Evolutionary conservation across 2,888 invertebrate species (phyloP), one percentile per base, ranked within the genome.

Genomic region (Sarcophaga subvicina): DNA sequence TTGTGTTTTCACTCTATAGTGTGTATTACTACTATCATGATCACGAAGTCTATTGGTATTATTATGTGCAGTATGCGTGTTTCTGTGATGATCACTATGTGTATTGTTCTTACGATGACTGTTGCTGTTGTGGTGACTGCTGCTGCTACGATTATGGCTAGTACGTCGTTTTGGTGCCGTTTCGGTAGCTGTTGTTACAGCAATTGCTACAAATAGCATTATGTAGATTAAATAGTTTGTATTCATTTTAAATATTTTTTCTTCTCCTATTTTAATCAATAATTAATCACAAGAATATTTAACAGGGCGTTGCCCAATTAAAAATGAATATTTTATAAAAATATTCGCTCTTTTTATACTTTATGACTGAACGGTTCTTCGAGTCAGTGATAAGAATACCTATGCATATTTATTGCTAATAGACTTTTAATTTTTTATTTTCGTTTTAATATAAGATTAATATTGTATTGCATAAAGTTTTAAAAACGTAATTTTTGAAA

Each of bases 161-260:
- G 3, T 27, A 37, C 37, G 37, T 37, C 37, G 37, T 10, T 25
- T 20, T 79, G 0, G 17, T 54, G 54, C 82, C 12, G 64, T 60
- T 45, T 66, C 76, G 11, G 11, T n/a, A 49, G 59, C 17, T 47
- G 64, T 22, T 22, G 22, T 49, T 17, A 8, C 20, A 4, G 27
- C 4, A 2, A 82, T 77, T 27, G 59, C 77, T 17, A 22, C 22
- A 22, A 22, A 22, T 22, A 82, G 8, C n/a, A 20, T 8, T 14
- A 64, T 47, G 8, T 66, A 45, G 0, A 77, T 20, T 0, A 49
- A 25, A 3, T 4, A 17, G 49, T 71, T 82, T 5, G 64, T 17
- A 27, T 77, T 77, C 82, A 82, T 82, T 70, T 17, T 37, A n/a
- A 25, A 45, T 22, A 22, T 14, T 22, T 1, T 45, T 4, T 49